phyloP scores from a whole-genome alignment of 2,113 vertebrate genomes.

The Phainopepla nitens region DNA sequence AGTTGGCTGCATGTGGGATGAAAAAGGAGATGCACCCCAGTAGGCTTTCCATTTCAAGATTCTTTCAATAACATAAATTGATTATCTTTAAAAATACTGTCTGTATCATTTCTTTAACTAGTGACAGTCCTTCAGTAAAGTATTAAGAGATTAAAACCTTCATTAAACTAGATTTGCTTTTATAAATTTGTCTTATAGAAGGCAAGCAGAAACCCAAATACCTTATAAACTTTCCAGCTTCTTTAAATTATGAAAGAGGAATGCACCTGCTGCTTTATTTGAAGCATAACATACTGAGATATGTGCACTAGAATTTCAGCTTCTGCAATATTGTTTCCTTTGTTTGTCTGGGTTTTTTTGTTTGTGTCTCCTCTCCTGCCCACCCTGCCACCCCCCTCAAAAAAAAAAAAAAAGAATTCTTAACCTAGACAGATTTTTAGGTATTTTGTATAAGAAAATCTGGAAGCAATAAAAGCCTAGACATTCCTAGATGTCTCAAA shows the following conservation, averaged over 20 bases:
- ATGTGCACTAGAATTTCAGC: not conserved
- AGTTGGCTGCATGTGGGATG: not conserved
- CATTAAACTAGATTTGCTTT: not conserved
- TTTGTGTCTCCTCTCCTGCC: not conserved
- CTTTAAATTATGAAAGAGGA: not conserved
- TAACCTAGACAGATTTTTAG: not conserved
- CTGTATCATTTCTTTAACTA: not conserved
- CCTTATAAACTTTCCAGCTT: not conserved
- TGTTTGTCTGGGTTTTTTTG: not conserved
- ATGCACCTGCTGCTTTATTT: not conserved
- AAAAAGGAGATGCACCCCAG: not conserved
- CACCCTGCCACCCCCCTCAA: rapidly evolving
- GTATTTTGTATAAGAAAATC: not conserved
- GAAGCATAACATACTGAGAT: not conserved
- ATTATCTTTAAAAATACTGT: not conserved
- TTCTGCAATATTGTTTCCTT: not conserved
- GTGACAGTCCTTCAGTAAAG: not conserved
- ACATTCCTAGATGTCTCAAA: not conserved
- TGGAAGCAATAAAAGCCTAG: not conserved
- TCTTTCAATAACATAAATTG: not conserved
- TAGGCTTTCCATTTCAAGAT: not conserved
- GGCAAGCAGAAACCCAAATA: not conserved
- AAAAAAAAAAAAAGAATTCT: not conserved
- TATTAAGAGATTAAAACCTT: not conserved
- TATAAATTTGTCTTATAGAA: not conserved